phyloP scores from a whole-genome alignment of 2,888 invertebrate genomes.

The Parnassius glacialis region DNA sequence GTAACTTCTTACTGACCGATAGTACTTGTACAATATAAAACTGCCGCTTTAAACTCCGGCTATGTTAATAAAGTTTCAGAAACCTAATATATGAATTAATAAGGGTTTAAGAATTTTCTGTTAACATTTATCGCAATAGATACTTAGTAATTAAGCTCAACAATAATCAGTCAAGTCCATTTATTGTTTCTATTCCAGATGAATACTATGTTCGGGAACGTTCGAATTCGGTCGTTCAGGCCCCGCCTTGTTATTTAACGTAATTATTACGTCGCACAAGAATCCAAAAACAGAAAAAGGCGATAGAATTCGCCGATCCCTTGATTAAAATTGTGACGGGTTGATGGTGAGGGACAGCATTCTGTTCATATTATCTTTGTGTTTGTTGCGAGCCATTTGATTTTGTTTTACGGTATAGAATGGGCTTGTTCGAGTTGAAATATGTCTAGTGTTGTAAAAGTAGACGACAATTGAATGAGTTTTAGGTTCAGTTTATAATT shows the following conservation, averaged over 20 bases:
- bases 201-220: constrained; percentile 38
- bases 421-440: too few relatives aligned
- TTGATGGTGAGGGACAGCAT: constrained; percentile 56
- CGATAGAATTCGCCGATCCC: constrained; percentile 65
- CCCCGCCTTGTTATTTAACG: constrained; percentile 67
- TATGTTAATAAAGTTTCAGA: too few relatives aligned
- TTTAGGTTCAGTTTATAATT: too few relatives aligned
- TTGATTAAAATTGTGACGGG: constrained; percentile 78
- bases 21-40: too few relatives aligned
- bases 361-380: constrained; percentile 35
- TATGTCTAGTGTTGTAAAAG: too few relatives aligned
- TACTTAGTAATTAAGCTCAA: too few relatives aligned
- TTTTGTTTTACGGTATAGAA: not conserved
- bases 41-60: too few relatives aligned
- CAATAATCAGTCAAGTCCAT: not conserved
- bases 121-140: too few relatives aligned
- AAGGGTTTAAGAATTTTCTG: too few relatives aligned
- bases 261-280: constrained; percentile 72
- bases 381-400: constrained; percentile 35
- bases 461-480: too few relatives aligned
- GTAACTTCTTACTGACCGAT: too few relatives aligned
- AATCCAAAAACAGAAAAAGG: constrained; percentile 68
- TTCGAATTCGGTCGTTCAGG: constrained; percentile 36
- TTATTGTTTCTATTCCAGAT: constrained; percentile 38
- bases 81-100: too few relatives aligned